Evolutionary conservation across 2,888 invertebrate genomes (phyloP).

Genomic region (Diadegma fenestrale): DNA sequence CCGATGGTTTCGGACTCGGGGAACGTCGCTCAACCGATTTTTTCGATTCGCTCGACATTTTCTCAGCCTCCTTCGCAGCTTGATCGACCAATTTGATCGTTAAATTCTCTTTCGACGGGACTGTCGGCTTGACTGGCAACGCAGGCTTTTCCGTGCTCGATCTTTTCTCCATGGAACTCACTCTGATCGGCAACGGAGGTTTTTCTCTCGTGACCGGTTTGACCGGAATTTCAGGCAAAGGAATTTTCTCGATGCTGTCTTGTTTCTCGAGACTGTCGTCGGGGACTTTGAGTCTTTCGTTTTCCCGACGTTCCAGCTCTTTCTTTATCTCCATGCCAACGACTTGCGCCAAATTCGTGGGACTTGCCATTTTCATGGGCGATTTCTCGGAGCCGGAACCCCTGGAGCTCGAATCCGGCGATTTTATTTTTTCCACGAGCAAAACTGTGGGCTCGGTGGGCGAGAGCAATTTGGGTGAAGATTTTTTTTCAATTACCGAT

Average conservation of each 20-base stretch:
- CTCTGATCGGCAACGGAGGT: slow-evolving; percentile 66
- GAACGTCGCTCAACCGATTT: slow-evolving; percentile 29
- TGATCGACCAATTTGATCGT: slow-evolving; percentile 59
- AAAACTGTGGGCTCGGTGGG: slow-evolving; percentile 80
- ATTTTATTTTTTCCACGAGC: slow-evolving; percentile 79
- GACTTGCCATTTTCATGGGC: slow-evolving; percentile 71
- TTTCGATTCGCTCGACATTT: slow-evolving; percentile 22
- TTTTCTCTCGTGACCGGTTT: slow-evolving; percentile 60
- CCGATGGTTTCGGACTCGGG: slow-evolving; percentile 44
- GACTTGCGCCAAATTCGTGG: slow-evolving; percentile 79
- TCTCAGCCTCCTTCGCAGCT: slow-evolving; percentile 27
- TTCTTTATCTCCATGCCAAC: slow-evolving; percentile 81
- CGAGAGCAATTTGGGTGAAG: slow-evolving; percentile 75
- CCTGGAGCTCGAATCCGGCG: slow-evolving; percentile 74
- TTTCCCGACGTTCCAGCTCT: slow-evolving; percentile 78
- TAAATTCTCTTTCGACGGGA: slow-evolving; percentile 69
- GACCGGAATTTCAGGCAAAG: slow-evolving; percentile 81
- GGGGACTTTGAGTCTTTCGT: slow-evolving; percentile 77
- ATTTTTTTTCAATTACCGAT: slow-evolving; percentile 76
- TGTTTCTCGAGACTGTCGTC: slow-evolving; percentile 81
- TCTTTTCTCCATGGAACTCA: slow-evolving; percentile 64
- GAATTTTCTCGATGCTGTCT: slow-evolving; percentile 83
- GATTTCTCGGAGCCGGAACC: slow-evolving; percentile 72
- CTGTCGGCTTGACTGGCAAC: slow-evolving; percentile 67
- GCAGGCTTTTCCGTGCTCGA: slow-evolving; percentile 66